Evolutionary conservation across 1,140 invertebrate genomes (phyloP).

Genomic region (Saccostrea cuccullata): DNA sequence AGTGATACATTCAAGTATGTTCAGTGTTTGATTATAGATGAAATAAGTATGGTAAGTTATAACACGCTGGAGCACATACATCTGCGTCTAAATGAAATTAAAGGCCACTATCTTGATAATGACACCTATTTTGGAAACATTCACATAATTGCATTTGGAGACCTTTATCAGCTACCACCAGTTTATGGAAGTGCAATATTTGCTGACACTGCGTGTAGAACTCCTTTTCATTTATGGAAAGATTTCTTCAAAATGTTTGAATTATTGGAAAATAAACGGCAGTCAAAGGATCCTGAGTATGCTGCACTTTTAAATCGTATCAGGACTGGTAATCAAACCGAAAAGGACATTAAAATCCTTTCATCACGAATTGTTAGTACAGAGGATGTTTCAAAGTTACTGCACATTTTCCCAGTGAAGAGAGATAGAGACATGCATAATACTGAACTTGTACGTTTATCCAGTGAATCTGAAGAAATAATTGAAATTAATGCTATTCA

Average conservation of each 20-base stretch:
- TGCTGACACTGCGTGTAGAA: not conserved
- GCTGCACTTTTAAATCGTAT: not conserved
- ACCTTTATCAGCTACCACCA: conserved; percentile 20
- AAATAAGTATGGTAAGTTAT: conserved; percentile 28
- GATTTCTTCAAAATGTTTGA: too few species aligned
- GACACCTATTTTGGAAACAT: conserved; percentile 14
- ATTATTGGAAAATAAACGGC: not conserved
- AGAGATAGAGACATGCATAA: not conserved
- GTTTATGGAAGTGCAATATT: conserved; percentile 25
- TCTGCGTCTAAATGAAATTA: conserved; percentile 14
- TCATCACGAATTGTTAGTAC: not conserved
- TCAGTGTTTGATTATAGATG: conserved; percentile 25
- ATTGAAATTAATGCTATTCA: not conserved
- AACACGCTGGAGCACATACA: conserved; percentile 29
- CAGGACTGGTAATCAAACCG: too few species aligned
- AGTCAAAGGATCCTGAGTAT: not conserved
- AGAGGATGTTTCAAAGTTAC: not conserved
- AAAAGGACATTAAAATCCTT: not conserved
- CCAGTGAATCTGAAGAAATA: not conserved
- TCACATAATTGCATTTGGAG: not conserved
- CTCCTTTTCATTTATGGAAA: too few species aligned
- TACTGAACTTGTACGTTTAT: not conserved
- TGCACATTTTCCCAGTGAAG: not conserved
- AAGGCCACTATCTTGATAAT: not conserved
- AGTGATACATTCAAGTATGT: conserved; percentile 29